These are phyloP conservation scores for Lipophrys pholis DNA, from an alignment of 2,113 vertebrate species.

Conservation along the genomic window DNA sequence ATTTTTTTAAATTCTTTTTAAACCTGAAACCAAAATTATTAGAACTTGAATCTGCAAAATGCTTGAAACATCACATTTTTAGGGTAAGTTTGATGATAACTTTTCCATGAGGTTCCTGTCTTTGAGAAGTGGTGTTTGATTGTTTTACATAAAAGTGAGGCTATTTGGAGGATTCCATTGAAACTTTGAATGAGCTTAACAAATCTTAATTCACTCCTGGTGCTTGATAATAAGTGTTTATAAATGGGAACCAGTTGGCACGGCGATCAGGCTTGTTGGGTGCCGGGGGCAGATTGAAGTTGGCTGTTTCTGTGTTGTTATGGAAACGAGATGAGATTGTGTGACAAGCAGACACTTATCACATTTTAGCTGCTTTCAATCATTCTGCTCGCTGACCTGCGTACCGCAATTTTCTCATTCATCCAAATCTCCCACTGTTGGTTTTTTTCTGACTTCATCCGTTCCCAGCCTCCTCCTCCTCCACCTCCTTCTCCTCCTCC, in stretches of 20 bases:
- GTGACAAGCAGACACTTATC: constrained; percentile 72
- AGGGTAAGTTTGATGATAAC: too few relatives aligned
- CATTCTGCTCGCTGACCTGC: constrained; percentile 64
- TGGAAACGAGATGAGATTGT: constrained; percentile 78
- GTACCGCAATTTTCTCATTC: constrained; percentile 26
- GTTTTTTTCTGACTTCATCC: not conserved
- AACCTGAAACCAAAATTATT: too few relatives aligned
- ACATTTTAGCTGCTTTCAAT: constrained; percentile 57
- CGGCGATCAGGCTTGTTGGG: constrained; percentile 45
- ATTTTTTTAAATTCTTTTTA: too few relatives aligned
- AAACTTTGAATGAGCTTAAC: too few relatives aligned
- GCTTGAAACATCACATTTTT: too few relatives aligned
- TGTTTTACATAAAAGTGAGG: too few relatives aligned
- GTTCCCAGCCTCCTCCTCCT: not conserved
- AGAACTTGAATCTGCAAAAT: too few relatives aligned
- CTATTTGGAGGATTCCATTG: too few relatives aligned
- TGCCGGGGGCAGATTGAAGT: constrained; percentile 61
- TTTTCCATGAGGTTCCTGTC: too few relatives aligned
- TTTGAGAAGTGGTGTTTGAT: too few relatives aligned
- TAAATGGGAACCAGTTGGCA: constrained; percentile 11
- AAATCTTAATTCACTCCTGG: too few relatives aligned
- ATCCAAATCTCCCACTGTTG: not conserved
- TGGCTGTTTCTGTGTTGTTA: constrained; percentile 78
- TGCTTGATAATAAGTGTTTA: not conserved
- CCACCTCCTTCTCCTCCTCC: not conserved